Evolutionary conservation across 2,888 invertebrate genomes (phyloP).

Genomic region (Agrypnus murinus): DNA sequence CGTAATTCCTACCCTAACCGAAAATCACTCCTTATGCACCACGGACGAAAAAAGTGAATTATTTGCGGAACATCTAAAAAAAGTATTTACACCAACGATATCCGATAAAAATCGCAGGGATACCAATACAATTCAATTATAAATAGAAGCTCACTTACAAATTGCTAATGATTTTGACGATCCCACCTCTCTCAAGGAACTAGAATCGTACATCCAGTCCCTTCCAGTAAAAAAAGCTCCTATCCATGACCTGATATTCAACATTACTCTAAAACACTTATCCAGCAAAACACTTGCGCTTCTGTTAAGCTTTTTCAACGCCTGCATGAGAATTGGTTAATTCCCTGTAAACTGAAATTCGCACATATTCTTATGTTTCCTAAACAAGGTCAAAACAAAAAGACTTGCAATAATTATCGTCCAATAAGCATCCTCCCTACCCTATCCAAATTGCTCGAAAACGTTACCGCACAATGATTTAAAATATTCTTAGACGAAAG

Average conservation of each 20-base stretch:
- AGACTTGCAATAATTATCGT: background rate
- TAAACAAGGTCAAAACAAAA: background rate
- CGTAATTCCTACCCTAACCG: background rate
- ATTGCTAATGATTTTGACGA: too few relatives aligned
- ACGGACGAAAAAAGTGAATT: slow-evolving; percentile 7
- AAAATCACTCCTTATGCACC: too few relatives aligned
- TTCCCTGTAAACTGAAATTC: slow-evolving; percentile 1
- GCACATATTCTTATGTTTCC: slow-evolving; percentile 4
- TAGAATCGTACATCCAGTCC: background rate
- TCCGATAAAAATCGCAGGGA: too few relatives aligned
- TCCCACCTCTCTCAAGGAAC: background rate
- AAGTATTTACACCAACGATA: too few relatives aligned
- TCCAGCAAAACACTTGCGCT: too few relatives aligned
- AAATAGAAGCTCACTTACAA: too few relatives aligned
- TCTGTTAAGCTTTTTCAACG: too few relatives aligned
- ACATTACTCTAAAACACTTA: background rate
- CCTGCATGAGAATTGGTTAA: background rate
- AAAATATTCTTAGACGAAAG: too few relatives aligned
- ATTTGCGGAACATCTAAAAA: too few relatives aligned
- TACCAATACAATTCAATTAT: too few relatives aligned
- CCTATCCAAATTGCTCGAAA: slow-evolving; percentile 4
- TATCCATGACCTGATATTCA: background rate
- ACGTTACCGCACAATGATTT: too few relatives aligned
- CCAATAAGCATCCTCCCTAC: slow-evolving; percentile 6
- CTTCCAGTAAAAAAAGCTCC: slow-evolving; percentile 6